These are phyloP conservation scores for Craterocephalus amniculus DNA, from an alignment of 2,797 vertebrate genomes.

Conservation along the genomic window DNA sequence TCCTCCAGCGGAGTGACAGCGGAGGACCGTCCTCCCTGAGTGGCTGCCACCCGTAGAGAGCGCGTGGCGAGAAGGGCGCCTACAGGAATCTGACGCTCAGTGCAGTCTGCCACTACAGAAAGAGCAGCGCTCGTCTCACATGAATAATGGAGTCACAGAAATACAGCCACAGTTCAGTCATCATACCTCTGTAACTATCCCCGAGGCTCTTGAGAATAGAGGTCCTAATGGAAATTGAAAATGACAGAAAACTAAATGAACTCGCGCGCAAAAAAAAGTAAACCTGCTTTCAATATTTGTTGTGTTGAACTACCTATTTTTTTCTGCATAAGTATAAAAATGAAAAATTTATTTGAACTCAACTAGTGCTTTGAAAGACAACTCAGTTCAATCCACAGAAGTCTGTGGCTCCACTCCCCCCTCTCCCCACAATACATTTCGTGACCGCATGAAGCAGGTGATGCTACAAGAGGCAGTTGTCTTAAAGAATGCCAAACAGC, in stretches of 20 bases:
- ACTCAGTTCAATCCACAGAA: background rate
- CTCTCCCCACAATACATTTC: background rate
- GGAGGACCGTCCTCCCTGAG: constrained; percentile 66
- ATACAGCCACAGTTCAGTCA: constrained; percentile 44
- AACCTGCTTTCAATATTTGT: background rate
- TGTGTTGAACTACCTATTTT: background rate
- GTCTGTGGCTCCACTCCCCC: background rate
- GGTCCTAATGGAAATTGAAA: constrained; percentile 53
- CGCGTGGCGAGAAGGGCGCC: constrained; percentile 74
- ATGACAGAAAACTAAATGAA: constrained; percentile 62
- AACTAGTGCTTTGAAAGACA: background rate
- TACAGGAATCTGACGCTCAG: constrained; percentile 73
- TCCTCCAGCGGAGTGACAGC: constrained; percentile 56
- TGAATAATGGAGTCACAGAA: constrained; percentile 64
- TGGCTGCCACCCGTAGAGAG: constrained; percentile 68
- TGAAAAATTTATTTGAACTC: background rate
- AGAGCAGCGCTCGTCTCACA: constrained; percentile 43
- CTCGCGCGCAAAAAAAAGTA: constrained; percentile 41
- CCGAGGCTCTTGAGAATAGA: constrained; percentile 33
- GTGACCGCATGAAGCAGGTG: background rate
- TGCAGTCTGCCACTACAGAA: constrained; percentile 64
- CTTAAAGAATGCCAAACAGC: constrained; percentile 21
- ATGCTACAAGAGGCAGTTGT: constrained; percentile 1
- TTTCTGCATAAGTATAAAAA: background rate
- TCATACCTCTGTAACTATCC: constrained; percentile 47